A percentile compares a stretch with the other conserved stretches of the same genome.
Conservation (phyloP, 1,140 invertebrate species). For the Hetaerina americana region DNA sequence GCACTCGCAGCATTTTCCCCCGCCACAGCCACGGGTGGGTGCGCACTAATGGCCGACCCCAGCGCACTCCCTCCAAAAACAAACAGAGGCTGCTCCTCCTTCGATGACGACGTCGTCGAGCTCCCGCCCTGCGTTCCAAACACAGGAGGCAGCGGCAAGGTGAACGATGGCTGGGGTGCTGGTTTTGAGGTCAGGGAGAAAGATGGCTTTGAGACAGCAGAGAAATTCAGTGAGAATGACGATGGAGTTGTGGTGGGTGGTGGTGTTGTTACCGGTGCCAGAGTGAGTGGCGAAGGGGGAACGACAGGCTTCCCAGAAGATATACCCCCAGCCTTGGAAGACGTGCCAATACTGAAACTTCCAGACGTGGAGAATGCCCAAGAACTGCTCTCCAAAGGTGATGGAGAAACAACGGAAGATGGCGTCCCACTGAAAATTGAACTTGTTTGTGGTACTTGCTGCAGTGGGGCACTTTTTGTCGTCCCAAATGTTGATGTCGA, state of each 20-base stretch:
- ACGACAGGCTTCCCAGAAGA: not conserved
- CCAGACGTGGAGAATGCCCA: not conserved
- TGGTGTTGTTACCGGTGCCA: not conserved
- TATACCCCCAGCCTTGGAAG: not conserved
- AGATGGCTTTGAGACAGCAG: not conserved
- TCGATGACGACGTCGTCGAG: too few relatives aligned
- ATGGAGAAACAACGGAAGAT: not conserved
- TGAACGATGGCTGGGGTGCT: not conserved
- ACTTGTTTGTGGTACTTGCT: not conserved
- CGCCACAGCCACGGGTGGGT: too few relatives aligned
- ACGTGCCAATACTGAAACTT: not conserved
- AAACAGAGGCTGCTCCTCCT: not conserved
- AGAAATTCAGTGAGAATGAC: not conserved
- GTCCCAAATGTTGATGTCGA: not conserved
- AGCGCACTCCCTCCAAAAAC: not conserved
- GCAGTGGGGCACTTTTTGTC: not conserved
- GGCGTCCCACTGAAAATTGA: not conserved
- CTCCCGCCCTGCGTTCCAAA: not conserved
- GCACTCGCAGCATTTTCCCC: not conserved
- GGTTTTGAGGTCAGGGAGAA: not conserved
- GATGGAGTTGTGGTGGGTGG: not conserved
- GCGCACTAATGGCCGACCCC: not conserved
- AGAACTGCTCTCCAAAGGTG: not conserved
- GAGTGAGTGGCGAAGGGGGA: not conserved
- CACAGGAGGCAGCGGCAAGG: not conserved